A percentile compares a stretch with the other conserved stretches of the same genome.
Evolutionary conservation across 64 coral and sea anemone species (phyloP).

Genomic region (Platygyra sinensis): DNA sequence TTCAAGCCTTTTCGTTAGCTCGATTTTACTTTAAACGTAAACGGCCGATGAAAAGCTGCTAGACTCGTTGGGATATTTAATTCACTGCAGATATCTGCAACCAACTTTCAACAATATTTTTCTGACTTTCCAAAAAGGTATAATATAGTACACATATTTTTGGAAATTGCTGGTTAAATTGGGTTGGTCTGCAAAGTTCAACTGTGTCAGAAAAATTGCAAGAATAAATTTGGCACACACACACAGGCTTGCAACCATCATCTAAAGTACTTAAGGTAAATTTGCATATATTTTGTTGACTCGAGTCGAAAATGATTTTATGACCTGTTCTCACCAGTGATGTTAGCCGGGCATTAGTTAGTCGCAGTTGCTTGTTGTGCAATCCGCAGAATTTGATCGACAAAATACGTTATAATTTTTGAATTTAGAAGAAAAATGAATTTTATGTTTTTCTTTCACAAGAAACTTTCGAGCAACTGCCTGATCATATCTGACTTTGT

Average conservation of each 20-base stretch:
- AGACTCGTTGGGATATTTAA: background rate
- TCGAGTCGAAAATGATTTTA: background rate
- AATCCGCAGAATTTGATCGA: background rate
- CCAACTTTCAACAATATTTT: background rate
- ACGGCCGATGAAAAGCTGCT: background rate
- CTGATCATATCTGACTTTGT: background rate
- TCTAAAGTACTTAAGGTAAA: background rate
- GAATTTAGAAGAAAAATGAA: background rate
- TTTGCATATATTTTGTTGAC: constrained; percentile 16
- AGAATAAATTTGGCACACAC: background rate
- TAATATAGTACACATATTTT: background rate
- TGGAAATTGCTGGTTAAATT: no score
- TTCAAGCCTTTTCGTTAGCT: no score
- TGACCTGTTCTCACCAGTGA: background rate
- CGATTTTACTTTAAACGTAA: background rate
- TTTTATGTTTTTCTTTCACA: background rate
- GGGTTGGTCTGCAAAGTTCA: background rate
- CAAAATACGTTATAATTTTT: background rate
- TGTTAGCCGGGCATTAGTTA: background rate
- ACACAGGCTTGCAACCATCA: background rate
- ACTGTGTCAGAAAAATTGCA: background rate
- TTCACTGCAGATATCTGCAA: background rate
- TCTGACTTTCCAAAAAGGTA: background rate
- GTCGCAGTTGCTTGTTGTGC: background rate
- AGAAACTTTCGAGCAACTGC: background rate